Percentiles rank a stretch among this genome's conserved stretches.
These are phyloP conservation scores for Drosophila borborema DNA, from an alignment of 2,888 invertebrate genomes.

Conservation along the genomic window DNA sequence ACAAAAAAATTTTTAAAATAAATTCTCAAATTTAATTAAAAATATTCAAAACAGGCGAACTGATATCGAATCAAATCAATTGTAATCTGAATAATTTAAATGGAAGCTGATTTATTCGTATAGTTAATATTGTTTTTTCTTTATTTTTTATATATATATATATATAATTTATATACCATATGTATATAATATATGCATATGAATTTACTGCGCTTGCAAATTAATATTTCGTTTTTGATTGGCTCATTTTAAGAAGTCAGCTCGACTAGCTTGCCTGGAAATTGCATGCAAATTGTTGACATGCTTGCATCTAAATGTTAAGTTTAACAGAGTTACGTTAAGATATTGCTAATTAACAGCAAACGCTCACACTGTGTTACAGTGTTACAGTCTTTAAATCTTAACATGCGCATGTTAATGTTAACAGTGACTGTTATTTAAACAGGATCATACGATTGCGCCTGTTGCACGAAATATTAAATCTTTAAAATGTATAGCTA, in stretches of 20 bases:
- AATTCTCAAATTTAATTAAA: slow-evolving; percentile 10
- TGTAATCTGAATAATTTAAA: slow-evolving; percentile 10
- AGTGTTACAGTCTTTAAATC: background rate
- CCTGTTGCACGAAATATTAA: slow-evolving; percentile 1
- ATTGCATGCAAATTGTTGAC: no score
- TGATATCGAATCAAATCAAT: slow-evolving; percentile 16
- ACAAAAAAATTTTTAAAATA: background rate
- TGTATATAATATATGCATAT: slow-evolving; percentile 21
- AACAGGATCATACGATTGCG: background rate
- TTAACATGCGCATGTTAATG: background rate
- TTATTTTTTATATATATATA: background rate
- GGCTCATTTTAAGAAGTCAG: background rate
- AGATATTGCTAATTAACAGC: background rate
- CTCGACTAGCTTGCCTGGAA: background rate
- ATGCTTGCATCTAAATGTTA: background rate
- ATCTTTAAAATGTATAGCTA: background rate
- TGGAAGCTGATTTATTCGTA: slow-evolving; percentile 38
- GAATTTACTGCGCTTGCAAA: slow-evolving; percentile 6
- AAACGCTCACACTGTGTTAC: background rate
- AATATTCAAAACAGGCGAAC: slow-evolving; percentile 4
- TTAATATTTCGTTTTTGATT: background rate
- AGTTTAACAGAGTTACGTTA: background rate
- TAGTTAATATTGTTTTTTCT: slow-evolving; percentile 2
- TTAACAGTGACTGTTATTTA: background rate
- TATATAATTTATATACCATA: slow-evolving; percentile 3